These are phyloP conservation scores for Temnothorax curvispinosus DNA, from an alignment of 1,140 invertebrate genomes.

Conservation along the genomic window DNA sequence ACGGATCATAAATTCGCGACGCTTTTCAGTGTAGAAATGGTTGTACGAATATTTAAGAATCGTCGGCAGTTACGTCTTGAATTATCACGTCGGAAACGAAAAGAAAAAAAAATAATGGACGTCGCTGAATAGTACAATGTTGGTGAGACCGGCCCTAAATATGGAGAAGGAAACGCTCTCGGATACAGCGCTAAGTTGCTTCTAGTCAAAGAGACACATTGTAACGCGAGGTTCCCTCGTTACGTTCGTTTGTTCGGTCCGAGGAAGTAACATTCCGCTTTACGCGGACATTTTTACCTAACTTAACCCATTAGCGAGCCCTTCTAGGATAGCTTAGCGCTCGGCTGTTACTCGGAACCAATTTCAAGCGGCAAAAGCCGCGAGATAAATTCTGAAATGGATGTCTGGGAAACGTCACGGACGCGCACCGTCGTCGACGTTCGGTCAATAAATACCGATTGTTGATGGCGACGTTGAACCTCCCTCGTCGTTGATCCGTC, in stretches of 20 bases:
- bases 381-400: conserved; percentile 62
- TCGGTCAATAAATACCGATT: conserved; percentile 60
- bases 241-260: conserved; percentile 46
- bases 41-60: not conserved
- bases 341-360: conserved; percentile 54
- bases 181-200: not conserved
- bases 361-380: conserved; percentile 48
- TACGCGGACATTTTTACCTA: conserved; percentile 7
- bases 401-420: conserved; percentile 61
- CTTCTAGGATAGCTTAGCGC: conserved; percentile 40
- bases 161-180: conserved; percentile 9
- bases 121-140: not conserved
- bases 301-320: conserved; percentile 27
- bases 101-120: not conserved
- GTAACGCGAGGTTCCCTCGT: conserved; percentile 39
- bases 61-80: not conserved
- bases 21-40: not conserved
- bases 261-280: conserved; percentile 41
- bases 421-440: conserved; percentile 15
- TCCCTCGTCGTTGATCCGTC: conserved; percentile 47
- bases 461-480: conserved; percentile 55
- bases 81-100: conserved; percentile 8
- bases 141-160: conserved; percentile 25
- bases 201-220: conserved; percentile 31
- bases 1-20: conserved; percentile 39